Base-by-base conservation (phyloP, 2,797 vertebrate genomes). In the Cossypha heuglini region DNA sequence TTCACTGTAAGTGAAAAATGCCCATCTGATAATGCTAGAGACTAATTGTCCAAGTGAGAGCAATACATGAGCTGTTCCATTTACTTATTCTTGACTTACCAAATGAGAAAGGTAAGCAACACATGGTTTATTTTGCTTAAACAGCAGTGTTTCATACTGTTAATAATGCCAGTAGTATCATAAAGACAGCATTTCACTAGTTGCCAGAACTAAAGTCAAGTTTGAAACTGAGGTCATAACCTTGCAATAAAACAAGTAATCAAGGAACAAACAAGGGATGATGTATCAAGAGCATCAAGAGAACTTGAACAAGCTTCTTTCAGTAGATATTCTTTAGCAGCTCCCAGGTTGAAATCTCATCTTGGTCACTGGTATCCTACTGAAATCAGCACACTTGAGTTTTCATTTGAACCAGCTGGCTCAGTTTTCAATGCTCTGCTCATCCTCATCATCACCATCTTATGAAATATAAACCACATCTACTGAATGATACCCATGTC, bases 291-390 rank as follows among this genome's bases (percentile, higher is more conserved):
- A 95, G 90, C 95, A 96, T 93, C 95, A 95, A 96, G 89, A 92
- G 69, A 96, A 95, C 93, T 95, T 31, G 51, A 88, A 93, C 93
- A 91, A 96, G 92, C 95, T 96, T 97, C 94, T 94, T 97, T 96
- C 95, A 94, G 94, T n/a, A 88, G 95, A 90, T 86, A 95, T 96
- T 86, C 96, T 93, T 96, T 96, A 95, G 96, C 96, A 94, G 96
- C 94, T 94, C 95, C 93, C 95, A 96, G 93, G 79, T 95, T 93
- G 93, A 66, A 88, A 93, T 95, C 69, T 91, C 95, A 95, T 96
- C 95, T 96, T 88, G 90, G 90, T 96, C 94, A 96, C 96, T 96
- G 90, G 94, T 73, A 92, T 96, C 94, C 91, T 97, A 94, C 94
- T 16, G 96, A 96, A 96, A 94, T 93, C 93, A 97, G 95, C 93